Base-by-base conservation (phyloP, 2,888 invertebrate genomes). In the Blastobasis lacticolella region DNA sequence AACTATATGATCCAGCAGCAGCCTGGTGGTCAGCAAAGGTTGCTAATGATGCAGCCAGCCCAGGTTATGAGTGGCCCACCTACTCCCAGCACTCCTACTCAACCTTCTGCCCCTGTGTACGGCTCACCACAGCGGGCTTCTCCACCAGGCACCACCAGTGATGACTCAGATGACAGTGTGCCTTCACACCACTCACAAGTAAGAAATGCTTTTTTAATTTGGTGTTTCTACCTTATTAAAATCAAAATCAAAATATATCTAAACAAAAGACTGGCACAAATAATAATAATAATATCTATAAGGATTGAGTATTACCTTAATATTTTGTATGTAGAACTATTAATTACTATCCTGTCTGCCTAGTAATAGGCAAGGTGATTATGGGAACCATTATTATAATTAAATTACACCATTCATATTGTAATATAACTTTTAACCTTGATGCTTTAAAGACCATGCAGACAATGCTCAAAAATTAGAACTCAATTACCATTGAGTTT, bases 101-200 rank as follows among this genome's bases (percentile, higher is more conserved):
- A 83, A 54, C 65, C 75, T 7, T 61, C 81, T 5, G 85, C 60
- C 4, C 78, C 81, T 1, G 78, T 85, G 3, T 88, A 87, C 65
- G 83, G 89, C 38, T 92, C 92, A 66, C 90, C 93, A 52, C 90
- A 91, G 72, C 84, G 92, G 55, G 89, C 91, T 54, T 92, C 92
- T 8, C 92, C 92, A 40, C 92, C 92, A 5, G 91, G 91, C 58
- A 94, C 94, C 49, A 95, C 95, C 41, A 95, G 94, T 78, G 95
- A 95, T 77, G 95, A 95, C 74, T 95, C 95, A 64, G 95, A 96
- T 81, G 95, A 96, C 73, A 94, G 93, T 78, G 87, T 88, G 46
- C 88, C 88, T 55, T 94, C 94, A 51, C 94, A 94, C 76, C 88
- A 89, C 63, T 87, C 89, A 54, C 88, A 89, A 78, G 89, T 89